Evolutionary conservation across 2,113 vertebrate genomes (phyloP).

Genomic region (Pogona vitticeps): DNA sequence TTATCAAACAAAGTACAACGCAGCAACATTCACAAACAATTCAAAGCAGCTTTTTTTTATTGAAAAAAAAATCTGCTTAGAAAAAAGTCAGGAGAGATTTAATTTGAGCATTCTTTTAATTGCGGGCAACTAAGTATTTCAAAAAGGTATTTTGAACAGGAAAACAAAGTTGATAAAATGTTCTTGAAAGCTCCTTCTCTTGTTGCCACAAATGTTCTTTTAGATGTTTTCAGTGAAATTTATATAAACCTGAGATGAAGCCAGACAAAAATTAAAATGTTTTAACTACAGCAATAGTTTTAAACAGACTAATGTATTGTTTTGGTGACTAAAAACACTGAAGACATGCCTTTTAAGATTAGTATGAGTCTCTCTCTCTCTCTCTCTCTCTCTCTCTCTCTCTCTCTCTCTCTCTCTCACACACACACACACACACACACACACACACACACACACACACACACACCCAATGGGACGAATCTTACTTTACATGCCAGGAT

Average conservation of each 20-base stretch:
- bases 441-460: too few relatives aligned
- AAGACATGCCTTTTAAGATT: conserved; percentile 28
- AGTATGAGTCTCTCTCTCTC: not conserved
- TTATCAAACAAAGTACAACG: not conserved
- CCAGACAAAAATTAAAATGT: conserved; percentile 55
- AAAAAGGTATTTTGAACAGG: conserved; percentile 31
- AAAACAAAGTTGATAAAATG: conserved; percentile 59
- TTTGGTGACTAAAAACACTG: conserved; percentile 52
- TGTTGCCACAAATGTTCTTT: conserved; percentile 50
- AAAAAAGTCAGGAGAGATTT: not conserved
- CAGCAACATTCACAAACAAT: not conserved
- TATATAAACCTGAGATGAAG: conserved; percentile 66
- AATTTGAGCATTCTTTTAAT: not conserved
- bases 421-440: not conserved
- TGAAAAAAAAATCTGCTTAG: not conserved
- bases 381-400: too few relatives aligned
- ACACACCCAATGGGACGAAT: not conserved
- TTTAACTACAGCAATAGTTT: conserved; percentile 61
- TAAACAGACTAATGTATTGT: conserved; percentile 46
- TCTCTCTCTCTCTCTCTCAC: too few relatives aligned
- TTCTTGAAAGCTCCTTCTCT: conserved; percentile 34
- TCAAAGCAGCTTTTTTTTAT: not conserved
- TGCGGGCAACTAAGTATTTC: not conserved
- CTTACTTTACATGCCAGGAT: not conserved
- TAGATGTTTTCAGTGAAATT: conserved; percentile 54